Evolutionary conservation across 1,140 invertebrate genomes (phyloP).

Genomic region (Drosophila murphyi): DNA sequence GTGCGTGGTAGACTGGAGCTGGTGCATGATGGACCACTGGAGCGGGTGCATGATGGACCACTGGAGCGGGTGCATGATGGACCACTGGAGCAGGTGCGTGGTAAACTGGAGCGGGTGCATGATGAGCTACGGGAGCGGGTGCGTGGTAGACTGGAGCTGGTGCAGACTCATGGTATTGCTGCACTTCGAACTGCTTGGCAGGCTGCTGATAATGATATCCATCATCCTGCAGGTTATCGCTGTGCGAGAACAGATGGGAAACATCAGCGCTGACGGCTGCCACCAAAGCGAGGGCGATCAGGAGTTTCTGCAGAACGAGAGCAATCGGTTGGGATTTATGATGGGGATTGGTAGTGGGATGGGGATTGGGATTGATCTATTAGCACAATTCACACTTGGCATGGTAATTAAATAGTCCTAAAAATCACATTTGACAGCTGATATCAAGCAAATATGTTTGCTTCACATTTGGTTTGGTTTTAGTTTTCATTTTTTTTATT

Average conservation of each 20-base stretch:
- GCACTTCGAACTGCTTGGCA: conserved; percentile 62
- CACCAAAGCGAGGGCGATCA: conserved; percentile 74
- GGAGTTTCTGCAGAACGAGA: conserved; percentile 66
- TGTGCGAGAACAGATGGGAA: conserved; percentile 76
- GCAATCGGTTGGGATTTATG: background rate
- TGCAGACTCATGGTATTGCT: conserved; percentile 36
- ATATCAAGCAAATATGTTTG: conserved; percentile 9
- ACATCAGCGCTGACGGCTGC: conserved; percentile 78
- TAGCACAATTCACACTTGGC: background rate
- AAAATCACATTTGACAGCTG: conserved; percentile 3
- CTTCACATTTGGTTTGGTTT: conserved; percentile 21
- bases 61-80: conserved; percentile 29
- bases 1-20: conserved; percentile 13
- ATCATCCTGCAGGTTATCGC: conserved; percentile 79
- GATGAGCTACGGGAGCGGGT: conserved; percentile 33
- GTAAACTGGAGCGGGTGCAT: conserved; percentile 43
- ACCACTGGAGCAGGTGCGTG: conserved; percentile 32
- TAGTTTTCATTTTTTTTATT: background rate
- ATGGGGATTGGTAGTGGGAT: no score
- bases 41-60: conserved; percentile 35
- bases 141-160: conserved; percentile 39
- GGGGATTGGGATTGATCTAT: background rate
- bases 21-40: conserved; percentile 22
- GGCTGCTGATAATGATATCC: conserved; percentile 75
- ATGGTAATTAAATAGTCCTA: background rate